Percentiles rank a stretch among this genome's conserved stretches.
Conservation (phyloP, 2,888 invertebrate species). For the Nematopogon swammerdamellus region DNA sequence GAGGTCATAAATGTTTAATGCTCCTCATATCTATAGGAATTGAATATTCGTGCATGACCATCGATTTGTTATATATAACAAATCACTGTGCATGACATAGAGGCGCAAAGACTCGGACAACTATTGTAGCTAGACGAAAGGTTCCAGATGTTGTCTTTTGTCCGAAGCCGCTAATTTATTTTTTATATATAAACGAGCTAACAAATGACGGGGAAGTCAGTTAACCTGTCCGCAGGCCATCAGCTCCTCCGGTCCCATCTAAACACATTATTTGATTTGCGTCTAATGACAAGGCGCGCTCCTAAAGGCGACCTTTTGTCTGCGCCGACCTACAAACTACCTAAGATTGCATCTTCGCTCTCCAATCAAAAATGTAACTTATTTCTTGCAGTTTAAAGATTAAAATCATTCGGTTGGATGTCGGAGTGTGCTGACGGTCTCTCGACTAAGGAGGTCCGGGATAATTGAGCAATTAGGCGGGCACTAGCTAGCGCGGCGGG, state of each 20-base stretch:
- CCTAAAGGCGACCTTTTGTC: slow-evolving; percentile 43
- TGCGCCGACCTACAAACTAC: slow-evolving; percentile 44
- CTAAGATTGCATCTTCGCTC: slow-evolving; percentile 12
- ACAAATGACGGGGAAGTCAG: neutral
- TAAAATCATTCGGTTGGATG: slow-evolving; percentile 13
- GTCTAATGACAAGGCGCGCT: slow-evolving; percentile 54
- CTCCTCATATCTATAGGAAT: too few species aligned
- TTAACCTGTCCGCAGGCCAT: neutral
- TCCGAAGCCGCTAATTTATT: neutral
- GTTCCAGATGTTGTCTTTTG: too few species aligned
- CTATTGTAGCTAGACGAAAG: too few species aligned
- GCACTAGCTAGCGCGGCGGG: slow-evolving; percentile 28
- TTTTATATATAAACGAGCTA: neutral
- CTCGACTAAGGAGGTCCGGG: slow-evolving; percentile 54
- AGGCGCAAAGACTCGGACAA: too few species aligned
- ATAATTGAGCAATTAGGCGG: slow-evolving; percentile 56
- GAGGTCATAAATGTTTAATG: too few species aligned
- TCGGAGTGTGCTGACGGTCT: slow-evolving; percentile 24
- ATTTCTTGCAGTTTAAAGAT: slow-evolving; percentile 32
- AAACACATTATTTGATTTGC: slow-evolving; percentile 55
- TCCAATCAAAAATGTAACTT: slow-evolving; percentile 25
- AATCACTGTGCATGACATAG: too few species aligned
- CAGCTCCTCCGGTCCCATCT: slow-evolving; percentile 8
- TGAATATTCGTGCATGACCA: too few species aligned
- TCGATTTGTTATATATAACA: too few species aligned